Evolutionary conservation across 2,113 vertebrate species (phyloP).

Genomic region (Epinephelus moara): DNA sequence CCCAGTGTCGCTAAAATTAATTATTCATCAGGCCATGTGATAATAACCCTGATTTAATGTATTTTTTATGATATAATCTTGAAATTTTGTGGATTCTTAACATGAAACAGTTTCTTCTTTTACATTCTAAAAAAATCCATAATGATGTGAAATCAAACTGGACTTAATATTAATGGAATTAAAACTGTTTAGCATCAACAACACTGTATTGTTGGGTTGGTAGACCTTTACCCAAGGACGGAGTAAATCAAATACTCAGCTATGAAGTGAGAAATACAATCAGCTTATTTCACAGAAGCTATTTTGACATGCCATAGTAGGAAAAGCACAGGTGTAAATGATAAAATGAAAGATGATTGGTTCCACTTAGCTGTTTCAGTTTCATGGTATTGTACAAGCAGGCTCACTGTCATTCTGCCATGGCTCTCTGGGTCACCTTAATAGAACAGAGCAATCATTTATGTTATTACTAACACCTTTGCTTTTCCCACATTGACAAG

Average conservation of each 20-base stretch:
- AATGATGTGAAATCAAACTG: background rate
- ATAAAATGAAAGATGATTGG: background rate
- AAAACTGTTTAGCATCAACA: background rate
- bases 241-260: background rate
- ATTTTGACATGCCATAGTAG: background rate
- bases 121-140: background rate
- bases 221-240: background rate
- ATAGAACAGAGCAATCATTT: background rate
- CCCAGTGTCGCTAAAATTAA: background rate
- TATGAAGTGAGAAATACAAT: background rate
- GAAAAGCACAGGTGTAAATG: background rate
- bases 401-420: background rate
- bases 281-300: no score
- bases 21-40: background rate
- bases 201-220: no score
- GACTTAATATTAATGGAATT: background rate
- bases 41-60: background rate
- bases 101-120: background rate
- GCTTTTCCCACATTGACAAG: background rate
- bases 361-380: background rate
- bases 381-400: background rate
- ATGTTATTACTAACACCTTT: background rate
- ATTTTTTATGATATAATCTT: background rate
- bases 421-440: background rate
- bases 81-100: background rate